phyloP scores from a whole-genome alignment of 2,888 invertebrate species.

The Patella pellucida region DNA sequence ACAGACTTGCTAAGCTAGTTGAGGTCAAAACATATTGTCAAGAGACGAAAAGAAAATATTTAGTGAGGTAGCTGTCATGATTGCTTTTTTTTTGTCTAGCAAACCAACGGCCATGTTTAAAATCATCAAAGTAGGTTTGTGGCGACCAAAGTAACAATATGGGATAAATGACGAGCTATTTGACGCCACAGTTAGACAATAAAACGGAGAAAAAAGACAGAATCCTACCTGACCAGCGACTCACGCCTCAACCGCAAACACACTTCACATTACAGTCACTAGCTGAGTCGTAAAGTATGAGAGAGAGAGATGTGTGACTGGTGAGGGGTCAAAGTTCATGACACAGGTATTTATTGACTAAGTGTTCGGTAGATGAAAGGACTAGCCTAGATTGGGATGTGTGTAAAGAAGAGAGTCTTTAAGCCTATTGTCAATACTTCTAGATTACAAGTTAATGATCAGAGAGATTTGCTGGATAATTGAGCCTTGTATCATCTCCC shows the following conservation, averaged over 20 bases:
- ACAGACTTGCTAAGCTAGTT: too few species aligned
- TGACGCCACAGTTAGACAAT: too few species aligned
- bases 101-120: too few species aligned
- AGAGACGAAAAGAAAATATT: too few species aligned
- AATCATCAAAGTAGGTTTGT: too few species aligned
- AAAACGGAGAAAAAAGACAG: too few species aligned
- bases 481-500: background rate
- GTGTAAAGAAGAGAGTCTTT: background rate
- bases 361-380: background rate
- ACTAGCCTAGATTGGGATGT: background rate
- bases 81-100: too few species aligned
- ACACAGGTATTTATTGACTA: constrained; percentile 6
- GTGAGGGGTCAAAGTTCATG: background rate
- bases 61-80: too few species aligned
- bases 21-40: too few species aligned
- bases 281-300: background rate
- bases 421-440: constrained; percentile 1
- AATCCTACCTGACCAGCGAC: background rate
- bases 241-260: constrained; percentile 1
- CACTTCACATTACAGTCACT: background rate
- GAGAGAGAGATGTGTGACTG: constrained; percentile 5
- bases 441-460: background rate
- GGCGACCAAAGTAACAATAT: too few species aligned
- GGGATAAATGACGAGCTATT: too few species aligned
- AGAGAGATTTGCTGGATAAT: background rate